Evolutionary conservation across 2,113 vertebrate species (phyloP).

Genomic region (Salvator merianae): DNA sequence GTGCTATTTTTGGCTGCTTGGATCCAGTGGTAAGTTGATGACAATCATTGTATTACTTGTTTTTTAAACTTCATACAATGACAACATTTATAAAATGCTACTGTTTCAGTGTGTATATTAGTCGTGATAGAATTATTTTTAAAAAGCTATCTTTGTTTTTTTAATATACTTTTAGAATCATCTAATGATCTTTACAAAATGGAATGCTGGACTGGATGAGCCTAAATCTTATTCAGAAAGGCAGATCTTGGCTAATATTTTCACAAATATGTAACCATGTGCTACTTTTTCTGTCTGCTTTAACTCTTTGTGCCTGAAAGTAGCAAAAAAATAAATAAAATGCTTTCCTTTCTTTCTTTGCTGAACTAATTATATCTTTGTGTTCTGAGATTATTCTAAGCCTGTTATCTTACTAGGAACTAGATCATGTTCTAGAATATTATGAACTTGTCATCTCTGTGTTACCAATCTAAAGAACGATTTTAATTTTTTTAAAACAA

Average conservation of each 20-base stretch:
- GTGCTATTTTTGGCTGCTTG: constrained; percentile 94
- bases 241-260: neutral
- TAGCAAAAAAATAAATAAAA: neutral
- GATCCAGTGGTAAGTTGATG: constrained; percentile 87
- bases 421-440: neutral
- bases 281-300: neutral
- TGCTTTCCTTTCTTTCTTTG: neutral
- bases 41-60: neutral
- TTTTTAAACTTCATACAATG: neutral
- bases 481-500: neutral
- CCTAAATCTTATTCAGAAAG: neutral
- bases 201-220: neutral
- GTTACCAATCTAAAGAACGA: neutral
- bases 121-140: too few relatives aligned
- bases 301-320: neutral
- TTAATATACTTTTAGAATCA: too few relatives aligned
- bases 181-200: neutral
- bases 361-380: neutral
- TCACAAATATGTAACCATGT: neutral
- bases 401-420: neutral
- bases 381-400: neutral
- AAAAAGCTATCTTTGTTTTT: too few relatives aligned
- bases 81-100: neutral
- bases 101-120: neutral
- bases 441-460: neutral